These are phyloP conservation scores for Galagoides demidoff DNA, from an alignment of 2,797 vertebrate genomes.

Conservation along the genomic window DNA sequence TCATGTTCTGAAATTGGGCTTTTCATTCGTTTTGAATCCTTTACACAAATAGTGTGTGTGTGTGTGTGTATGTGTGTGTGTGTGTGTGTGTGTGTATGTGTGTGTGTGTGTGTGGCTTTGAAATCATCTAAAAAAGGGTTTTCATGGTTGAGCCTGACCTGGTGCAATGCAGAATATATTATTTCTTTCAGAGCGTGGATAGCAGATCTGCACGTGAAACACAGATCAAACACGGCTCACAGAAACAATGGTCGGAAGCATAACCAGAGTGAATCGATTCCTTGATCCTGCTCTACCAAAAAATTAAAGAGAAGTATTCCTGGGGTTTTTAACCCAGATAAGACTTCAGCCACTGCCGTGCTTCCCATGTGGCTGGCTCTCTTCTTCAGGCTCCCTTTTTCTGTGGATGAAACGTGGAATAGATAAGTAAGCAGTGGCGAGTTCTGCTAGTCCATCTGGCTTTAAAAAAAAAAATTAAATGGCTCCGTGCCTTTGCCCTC, in stretches of 20 bases:
- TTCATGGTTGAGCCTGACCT: slow-evolving; percentile 85
- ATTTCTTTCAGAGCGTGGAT: slow-evolving; percentile 87
- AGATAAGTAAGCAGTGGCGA: not conserved
- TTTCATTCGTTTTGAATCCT: slow-evolving; percentile 71
- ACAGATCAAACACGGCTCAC: slow-evolving; percentile 89
- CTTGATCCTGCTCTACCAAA: slow-evolving; percentile 84
- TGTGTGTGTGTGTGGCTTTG: slow-evolving; percentile 48
- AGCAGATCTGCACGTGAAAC: slow-evolving; percentile 88
- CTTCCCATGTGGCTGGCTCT: slow-evolving; percentile 2
- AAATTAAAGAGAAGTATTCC: slow-evolving; percentile 84
- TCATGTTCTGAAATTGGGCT: slow-evolving; percentile 42
- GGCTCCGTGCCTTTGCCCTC: not conserved
- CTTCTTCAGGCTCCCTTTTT: slow-evolving; percentile 48
- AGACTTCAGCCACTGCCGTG: slow-evolving; percentile 56
- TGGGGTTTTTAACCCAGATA: slow-evolving; percentile 84
- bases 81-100: not conserved
- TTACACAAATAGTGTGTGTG: slow-evolving; percentile 62
- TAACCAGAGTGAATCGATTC: slow-evolving; percentile 88
- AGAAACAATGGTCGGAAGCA: slow-evolving; percentile 88
- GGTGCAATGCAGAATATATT: slow-evolving; percentile 86
- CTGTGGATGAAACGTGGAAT: slow-evolving; percentile 44
- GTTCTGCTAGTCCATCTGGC: slow-evolving; percentile 23
- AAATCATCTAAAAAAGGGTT: slow-evolving; percentile 66
- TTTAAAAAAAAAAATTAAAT: slow-evolving; percentile 42
- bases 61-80: no score